Base-by-base conservation (phyloP, 1,140 invertebrate species). In the Physella acuta region DNA sequence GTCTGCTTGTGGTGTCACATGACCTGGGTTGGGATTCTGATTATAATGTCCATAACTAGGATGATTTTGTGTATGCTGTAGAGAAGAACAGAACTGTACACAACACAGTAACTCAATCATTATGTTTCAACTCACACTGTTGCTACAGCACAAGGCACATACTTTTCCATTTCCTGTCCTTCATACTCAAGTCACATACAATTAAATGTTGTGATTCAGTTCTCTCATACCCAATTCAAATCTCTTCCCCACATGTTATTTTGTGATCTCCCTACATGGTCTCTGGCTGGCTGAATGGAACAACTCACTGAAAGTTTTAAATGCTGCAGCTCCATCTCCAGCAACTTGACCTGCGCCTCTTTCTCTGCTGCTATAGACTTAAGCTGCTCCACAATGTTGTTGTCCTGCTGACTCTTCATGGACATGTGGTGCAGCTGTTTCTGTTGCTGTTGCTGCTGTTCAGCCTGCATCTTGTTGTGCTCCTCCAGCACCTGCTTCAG, bases 361-460 rank as follows among this genome's bases (percentile, higher is more conserved):
- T 78, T 79, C 52, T 83, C 79, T 14, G 75, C 70, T 1, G 82
- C 75, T 26, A 84, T 82, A 28, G 63, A 36, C 70, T 80, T 79
- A 3, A 84, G 75, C 72, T 83, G 82, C 34, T 80, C 76, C n/a
- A 81, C 75, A 24, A 78, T 70, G 68, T 82, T 82, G 37, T 55
- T 78, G 53, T 84, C 82, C 64, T 82, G 79, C 71, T 82, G 80
- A 30, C 70, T 73, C 67, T 80, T 78, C 58, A 74, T 67, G 11
- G 73, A 62, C 70, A 80, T 62, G 31, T 81, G 73, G 59, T 74
- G 73, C 16, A 79, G 31, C 37, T 75, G 72, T 36, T 75, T 64
- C 61, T 79, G 64, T 28, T 73, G 44, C 26, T 74, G 59, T 5
- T 75, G 56, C 20, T 68, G 61, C 1, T 66, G 74, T 51, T 75